Evolutionary conservation across 1,140 invertebrate species (phyloP).

Genomic region (Ceratitis capitata): DNA sequence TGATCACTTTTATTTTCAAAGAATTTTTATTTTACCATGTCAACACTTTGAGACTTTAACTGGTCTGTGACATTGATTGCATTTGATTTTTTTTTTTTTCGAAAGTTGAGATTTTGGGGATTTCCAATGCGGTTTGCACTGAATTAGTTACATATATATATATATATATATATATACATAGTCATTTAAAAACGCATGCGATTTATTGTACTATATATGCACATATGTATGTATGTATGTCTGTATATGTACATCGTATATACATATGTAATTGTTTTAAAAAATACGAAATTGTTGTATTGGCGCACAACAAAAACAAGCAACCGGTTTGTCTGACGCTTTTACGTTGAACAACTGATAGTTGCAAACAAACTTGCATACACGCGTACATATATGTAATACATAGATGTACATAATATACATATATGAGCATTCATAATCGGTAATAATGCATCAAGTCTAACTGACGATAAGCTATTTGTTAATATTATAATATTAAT

Average conservation of each 20-base stretch:
- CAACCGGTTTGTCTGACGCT: not conserved
- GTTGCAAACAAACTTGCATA: not conserved
- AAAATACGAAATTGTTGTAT: no score
- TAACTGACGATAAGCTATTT: not conserved
- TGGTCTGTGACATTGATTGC: constrained; percentile 12
- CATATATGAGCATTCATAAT: not conserved
- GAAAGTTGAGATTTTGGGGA: constrained; percentile 22
- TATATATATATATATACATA: not conserved
- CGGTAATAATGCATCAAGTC: not conserved
- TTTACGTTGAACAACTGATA: not conserved
- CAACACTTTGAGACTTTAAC: not conserved
- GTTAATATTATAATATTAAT: not conserved
- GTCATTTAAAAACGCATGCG: not conserved
- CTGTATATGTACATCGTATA: not conserved
- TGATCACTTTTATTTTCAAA: not conserved
- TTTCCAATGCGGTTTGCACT: constrained; percentile 7
- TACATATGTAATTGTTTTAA: not conserved
- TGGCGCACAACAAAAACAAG: not conserved
- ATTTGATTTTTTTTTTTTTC: not conserved
- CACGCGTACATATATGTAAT: not conserved
- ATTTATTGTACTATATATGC: not conserved
- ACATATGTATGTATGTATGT: not conserved
- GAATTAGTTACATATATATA: not conserved
- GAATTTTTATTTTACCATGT: not conserved
- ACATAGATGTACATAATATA: not conserved